Conservation (phyloP, 2,797 vertebrate species). For the Podarcis siculus region DNA sequence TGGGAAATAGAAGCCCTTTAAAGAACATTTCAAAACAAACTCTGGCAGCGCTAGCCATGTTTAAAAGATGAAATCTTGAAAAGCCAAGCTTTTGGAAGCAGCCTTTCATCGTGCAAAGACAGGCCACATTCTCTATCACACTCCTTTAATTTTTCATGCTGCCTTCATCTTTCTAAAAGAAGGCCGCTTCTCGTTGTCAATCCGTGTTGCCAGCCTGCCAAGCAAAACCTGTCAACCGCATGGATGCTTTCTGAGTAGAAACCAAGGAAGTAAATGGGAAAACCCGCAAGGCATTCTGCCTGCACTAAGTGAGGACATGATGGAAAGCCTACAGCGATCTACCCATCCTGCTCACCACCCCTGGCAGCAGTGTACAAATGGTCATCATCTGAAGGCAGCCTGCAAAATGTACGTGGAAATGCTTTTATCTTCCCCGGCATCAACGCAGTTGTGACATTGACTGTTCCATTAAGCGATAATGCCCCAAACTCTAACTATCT, state of each 20-base stretch:
- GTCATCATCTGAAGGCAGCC: neutral
- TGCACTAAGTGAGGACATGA: slow-evolving; percentile 16
- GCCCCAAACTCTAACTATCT: neutral
- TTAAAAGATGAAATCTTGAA: neutral
- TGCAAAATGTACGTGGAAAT: neutral
- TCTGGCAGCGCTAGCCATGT: neutral
- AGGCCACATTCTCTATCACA: neutral
- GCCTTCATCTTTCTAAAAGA: neutral
- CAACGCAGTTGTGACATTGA: neutral
- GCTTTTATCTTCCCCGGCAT: neutral
- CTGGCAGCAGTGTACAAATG: neutral
- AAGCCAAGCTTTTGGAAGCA: neutral
- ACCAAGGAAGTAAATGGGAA: slow-evolving; percentile 26
- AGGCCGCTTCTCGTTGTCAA: neutral
- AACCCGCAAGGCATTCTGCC: slow-evolving; percentile 1
- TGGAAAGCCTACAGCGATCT: neutral
- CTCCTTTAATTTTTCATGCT: neutral
- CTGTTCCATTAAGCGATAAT: neutral
- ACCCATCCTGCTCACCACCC: neutral
- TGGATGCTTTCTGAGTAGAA: slow-evolving; percentile 8
- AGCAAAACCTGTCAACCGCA: slow-evolving; percentile 14
- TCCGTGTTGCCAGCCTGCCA: slow-evolving; percentile 3
- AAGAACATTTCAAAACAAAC: neutral
- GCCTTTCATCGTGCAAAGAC: neutral
- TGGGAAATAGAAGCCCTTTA: neutral